Conservation (phyloP, 2,113 vertebrate genomes). For the Cheirogaleus medius region DNA sequence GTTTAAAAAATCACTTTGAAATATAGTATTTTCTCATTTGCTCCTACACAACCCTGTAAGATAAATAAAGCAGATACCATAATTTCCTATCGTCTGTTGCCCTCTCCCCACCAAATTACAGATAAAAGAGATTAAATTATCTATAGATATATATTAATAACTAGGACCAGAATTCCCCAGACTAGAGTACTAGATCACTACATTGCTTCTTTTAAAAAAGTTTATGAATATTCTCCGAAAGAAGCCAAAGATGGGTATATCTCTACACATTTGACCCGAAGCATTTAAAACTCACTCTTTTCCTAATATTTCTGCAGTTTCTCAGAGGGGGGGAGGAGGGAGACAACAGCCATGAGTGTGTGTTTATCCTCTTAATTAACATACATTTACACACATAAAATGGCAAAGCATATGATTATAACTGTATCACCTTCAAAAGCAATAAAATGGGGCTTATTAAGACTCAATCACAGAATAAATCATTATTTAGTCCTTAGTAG, state of each 20-base stretch:
- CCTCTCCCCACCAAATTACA: neutral
- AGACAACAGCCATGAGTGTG: neutral
- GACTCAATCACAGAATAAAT: slow-evolving; percentile 10
- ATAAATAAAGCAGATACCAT: neutral
- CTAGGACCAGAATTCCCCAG: neutral
- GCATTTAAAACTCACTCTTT: neutral
- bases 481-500: slow-evolving; percentile 11
- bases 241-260: neutral
- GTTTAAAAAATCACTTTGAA: slow-evolving; percentile 29
- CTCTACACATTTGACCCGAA: neutral
- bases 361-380: neutral
- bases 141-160: neutral
- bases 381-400: neutral
- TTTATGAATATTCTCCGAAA: neutral
- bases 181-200: neutral
- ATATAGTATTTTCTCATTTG: slow-evolving; percentile 24
- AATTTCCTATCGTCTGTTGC: neutral
- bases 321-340: neutral
- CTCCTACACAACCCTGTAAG: neutral
- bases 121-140: neutral
- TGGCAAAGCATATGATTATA: neutral
- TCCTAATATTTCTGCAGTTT: neutral
- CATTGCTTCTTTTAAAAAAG: neutral
- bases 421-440: neutral
- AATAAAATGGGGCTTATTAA: neutral